phyloP scores from a whole-genome alignment of 2,888 invertebrate genomes.

The Coremacera marginata region DNA sequence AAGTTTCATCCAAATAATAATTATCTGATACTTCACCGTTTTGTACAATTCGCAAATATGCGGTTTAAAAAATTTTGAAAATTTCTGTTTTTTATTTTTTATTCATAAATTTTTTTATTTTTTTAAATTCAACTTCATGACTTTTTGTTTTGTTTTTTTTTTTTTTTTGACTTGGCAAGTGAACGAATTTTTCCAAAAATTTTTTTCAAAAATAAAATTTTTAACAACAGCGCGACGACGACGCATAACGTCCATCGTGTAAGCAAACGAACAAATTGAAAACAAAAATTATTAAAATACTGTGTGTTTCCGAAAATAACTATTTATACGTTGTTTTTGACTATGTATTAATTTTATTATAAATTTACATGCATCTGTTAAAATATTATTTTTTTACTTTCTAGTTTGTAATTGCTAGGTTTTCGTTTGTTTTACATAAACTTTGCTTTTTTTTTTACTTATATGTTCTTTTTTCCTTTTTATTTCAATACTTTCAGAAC shows the following conservation, averaged over 20 bases:
- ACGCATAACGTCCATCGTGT: not conserved
- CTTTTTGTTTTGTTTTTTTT: not conserved
- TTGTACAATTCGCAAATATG: no score
- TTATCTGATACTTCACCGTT: no score
- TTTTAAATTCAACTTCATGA: not conserved
- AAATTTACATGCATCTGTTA: constrained; percentile 10
- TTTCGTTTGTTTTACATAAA: not conserved
- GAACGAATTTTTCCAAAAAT: not conserved
- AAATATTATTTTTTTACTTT: not conserved
- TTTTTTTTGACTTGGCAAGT: not conserved
- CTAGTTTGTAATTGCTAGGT: not conserved
- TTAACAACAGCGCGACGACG: not conserved
- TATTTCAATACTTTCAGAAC: constrained; percentile 9
- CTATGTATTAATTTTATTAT: not conserved
- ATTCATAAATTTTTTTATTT: no score
- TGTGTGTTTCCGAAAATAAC: constrained; percentile 19
- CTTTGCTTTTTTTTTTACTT: not conserved
- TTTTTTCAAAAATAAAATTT: not conserved
- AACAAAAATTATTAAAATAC: constrained; percentile 1
- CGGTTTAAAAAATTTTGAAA: no score
- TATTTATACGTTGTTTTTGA: not conserved
- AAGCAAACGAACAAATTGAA: not conserved
- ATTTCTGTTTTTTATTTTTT: no score
- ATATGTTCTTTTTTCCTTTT: not conserved
- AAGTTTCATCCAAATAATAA: no score